Base-by-base conservation (phyloP, 2,113 vertebrate species). In the Phasianus colchicus region DNA sequence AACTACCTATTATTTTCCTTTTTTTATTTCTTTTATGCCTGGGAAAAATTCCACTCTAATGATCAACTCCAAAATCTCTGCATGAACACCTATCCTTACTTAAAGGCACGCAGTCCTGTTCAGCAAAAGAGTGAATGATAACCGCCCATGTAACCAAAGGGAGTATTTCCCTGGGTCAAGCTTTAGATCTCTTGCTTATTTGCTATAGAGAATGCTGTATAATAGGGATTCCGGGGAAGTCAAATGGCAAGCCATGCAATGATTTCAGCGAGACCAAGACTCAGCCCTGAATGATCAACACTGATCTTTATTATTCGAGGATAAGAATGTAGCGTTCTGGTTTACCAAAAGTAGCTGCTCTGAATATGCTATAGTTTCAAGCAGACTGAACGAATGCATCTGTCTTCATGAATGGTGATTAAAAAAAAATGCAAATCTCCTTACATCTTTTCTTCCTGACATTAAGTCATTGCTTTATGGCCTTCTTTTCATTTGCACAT, bases 371-470 rank as follows among this genome's bases (percentile, higher is more conserved):
- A 72, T 83, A 79, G 84, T 96, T 97, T 95, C 93, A 95, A 92
- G 96, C 94, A 78, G 22, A 64, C 79, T 93, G 95, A 96, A 95
- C 86, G 7, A 94, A 96, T 86, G 90, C 96, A 93, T 98, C 96
- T 97, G 95, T 96, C 97, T 97, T 93, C 95, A 89, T 95, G 96
- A 97, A 97, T 97, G 92, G 96, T 95, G 96, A 98, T 97, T 97
- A 77, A 86, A 92, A 95, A 95, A 95, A 94, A 96, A 97, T 88
- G 96, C 96, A 97, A 97, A 97, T 98, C 95, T 91, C 94, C 96
- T 97, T 96, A 94, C 96, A 97, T 98, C 94, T 97, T 97, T 97
- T 95, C 94, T 97, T 96, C 93, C 97, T 97, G 97, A 97, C 96
- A 97, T 75, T 93, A 97, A 96, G 97, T 97, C 97, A 97, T 90